Percentiles rank a stretch among this genome's conserved stretches.
Evolutionary conservation across 2,113 vertebrate genomes (phyloP).

Genomic region (Pomatostomus ruficeps): DNA sequence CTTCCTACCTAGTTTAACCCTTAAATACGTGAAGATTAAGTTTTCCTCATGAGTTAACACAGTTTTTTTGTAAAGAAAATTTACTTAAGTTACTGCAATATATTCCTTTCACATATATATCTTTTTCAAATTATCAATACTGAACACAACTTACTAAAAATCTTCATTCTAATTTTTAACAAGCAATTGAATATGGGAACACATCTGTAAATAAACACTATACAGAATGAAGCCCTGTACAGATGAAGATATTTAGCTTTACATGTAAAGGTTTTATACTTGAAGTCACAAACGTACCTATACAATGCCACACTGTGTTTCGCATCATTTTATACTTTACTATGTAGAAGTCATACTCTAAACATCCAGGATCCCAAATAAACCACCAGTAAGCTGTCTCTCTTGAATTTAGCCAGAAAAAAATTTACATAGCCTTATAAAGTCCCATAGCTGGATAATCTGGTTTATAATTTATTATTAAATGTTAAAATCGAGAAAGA

Average conservation of each 20-base stretch:
- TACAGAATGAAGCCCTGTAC: background rate
- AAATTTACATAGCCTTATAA: background rate
- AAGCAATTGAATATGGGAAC: background rate
- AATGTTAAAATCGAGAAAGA: background rate
- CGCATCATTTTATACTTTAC: background rate
- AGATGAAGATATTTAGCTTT: background rate
- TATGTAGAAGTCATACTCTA: background rate
- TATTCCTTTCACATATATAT: background rate
- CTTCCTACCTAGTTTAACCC: background rate
- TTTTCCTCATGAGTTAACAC: background rate
- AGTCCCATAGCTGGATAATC: background rate
- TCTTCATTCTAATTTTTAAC: background rate
- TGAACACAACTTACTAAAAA: background rate
- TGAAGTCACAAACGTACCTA: background rate
- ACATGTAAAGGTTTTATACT: background rate
- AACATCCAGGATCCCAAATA: background rate
- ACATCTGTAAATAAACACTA: background rate
- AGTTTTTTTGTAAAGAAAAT: background rate
- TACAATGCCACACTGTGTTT: background rate
- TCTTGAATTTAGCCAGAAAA: background rate
- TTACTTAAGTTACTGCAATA: background rate
- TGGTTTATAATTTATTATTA: background rate
- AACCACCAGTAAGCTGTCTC: background rate
- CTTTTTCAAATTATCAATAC: background rate
- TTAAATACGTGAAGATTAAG: background rate